Percentiles rank a stretch among this genome's conserved stretches.
Evolutionary conservation across 2,113 vertebrate species (phyloP).

Genomic region (Anser brachyrhynchus): DNA sequence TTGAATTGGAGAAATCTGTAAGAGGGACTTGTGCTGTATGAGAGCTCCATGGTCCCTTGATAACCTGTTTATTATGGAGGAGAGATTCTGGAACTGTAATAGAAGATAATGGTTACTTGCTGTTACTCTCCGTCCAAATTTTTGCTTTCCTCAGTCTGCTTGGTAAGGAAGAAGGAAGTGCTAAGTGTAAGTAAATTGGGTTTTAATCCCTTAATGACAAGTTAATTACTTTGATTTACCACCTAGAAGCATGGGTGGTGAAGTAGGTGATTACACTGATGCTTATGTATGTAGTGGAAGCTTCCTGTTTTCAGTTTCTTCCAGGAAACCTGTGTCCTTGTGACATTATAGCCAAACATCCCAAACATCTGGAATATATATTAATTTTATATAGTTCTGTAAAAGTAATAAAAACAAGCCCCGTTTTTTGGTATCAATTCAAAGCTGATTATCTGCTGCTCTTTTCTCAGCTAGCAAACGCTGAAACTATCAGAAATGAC

Average conservation of each 20-base stretch:
- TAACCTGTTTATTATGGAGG: accelerated
- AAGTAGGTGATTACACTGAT: neutral
- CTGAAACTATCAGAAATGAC: neutral
- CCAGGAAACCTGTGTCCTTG: neutral
- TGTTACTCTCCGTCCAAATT: neutral
- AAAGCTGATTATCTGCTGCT: neutral
- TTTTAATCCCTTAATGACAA: neutral
- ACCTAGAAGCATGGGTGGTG: neutral
- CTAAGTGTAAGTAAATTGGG: neutral
- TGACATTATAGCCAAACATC: neutral
- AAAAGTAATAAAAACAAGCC: neutral
- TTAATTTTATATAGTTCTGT: neutral
- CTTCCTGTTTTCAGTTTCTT: neutral
- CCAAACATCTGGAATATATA: neutral
- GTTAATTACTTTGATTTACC: neutral
- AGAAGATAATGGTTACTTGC: neutral
- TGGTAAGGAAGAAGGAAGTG: neutral
- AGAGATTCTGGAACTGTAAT: neutral
- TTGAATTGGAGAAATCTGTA: neutral
- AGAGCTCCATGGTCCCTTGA: neutral
- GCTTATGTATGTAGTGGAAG: neutral
- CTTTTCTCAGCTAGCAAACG: neutral
- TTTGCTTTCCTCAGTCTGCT: neutral
- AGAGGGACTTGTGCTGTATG: neutral
- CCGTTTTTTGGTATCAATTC: neutral